phyloP scores from a whole-genome alignment of 1,140 invertebrate genomes.

The Zaprionus nigranus region DNA sequence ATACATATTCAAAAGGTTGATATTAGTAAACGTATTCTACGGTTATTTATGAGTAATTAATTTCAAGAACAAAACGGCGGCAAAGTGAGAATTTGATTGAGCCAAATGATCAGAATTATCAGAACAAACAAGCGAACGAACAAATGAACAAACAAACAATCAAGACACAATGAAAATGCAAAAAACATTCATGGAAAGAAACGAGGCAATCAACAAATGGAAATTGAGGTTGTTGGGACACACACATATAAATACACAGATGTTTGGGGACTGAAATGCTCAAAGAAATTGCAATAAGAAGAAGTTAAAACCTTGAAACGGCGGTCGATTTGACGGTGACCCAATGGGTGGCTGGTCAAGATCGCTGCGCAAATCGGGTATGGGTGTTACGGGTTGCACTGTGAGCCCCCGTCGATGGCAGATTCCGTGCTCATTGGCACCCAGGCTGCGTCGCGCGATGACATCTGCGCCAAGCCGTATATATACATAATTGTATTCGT shows the following conservation, averaged over 20 bases:
- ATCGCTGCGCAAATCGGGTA: constrained; percentile 93
- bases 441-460: constrained; percentile 79
- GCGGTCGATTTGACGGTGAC: constrained; percentile 80
- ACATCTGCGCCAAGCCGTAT: constrained; percentile 63
- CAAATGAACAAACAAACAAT: constrained; percentile 48
- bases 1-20: not conserved
- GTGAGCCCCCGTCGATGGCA: constrained; percentile 92
- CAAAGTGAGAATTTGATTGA: not conserved
- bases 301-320: constrained; percentile 82
- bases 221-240: constrained; percentile 38
- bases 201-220: constrained; percentile 70
- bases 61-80: constrained; percentile 31
- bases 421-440: constrained; percentile 93
- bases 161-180: constrained; percentile 49
- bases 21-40: constrained; percentile 28
- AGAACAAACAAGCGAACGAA: constrained; percentile 48
- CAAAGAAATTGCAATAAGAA: constrained; percentile 56
- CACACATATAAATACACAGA: constrained; percentile 51
- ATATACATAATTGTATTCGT: constrained; percentile 37
- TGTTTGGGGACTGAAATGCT: constrained; percentile 35
- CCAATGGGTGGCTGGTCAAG: constrained; percentile 87
- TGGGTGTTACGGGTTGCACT: constrained; percentile 89
- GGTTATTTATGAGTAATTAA: constrained; percentile 13
- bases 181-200: constrained; percentile 58
- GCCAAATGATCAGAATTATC: not conserved